These are phyloP conservation scores for Noctua janthina DNA, from an alignment of 2,888 invertebrate species.

Conservation along the genomic window DNA sequence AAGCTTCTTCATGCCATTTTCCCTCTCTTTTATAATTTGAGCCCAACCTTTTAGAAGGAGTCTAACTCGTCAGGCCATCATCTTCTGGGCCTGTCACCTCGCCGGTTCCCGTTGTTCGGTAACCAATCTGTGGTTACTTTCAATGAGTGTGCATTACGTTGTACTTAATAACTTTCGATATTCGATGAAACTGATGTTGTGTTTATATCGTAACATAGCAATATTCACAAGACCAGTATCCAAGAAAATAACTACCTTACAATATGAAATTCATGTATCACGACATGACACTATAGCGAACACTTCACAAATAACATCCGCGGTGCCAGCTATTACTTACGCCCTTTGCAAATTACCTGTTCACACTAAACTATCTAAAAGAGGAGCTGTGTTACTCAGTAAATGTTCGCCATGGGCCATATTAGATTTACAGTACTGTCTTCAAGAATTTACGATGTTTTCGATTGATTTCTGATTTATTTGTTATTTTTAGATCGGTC, in stretches of 20 bases:
- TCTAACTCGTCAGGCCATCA: too few species aligned
- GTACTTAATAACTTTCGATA: not conserved
- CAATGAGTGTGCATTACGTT: not conserved
- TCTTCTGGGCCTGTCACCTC: too few species aligned
- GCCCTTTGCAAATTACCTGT: conserved; percentile 40
- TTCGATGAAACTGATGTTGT: not conserved
- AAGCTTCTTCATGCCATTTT: not conserved
- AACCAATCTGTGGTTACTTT: not conserved
- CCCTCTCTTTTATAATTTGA: not conserved
- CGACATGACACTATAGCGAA: not conserved
- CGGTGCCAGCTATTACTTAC: conserved; percentile 27
- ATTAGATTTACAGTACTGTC: not conserved
- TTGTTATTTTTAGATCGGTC: not conserved
- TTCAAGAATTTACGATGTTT: not conserved
- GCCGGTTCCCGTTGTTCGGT: not conserved
- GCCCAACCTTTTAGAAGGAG: not conserved
- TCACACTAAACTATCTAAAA: conserved; percentile 44
- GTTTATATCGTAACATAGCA: not conserved
- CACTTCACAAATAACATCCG: conserved; percentile 18
- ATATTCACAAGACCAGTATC: not conserved
- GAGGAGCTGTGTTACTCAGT: conserved; percentile 41
- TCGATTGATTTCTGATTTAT: not conserved
- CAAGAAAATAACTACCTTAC: not conserved
- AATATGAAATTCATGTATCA: conserved; percentile 2
- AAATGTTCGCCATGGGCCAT: conserved; percentile 22